Evolutionary conservation across 1,140 invertebrate genomes (phyloP), one percentile per base, ranked within the genome.

Genomic region (Temnothorax nylanderi): DNA sequence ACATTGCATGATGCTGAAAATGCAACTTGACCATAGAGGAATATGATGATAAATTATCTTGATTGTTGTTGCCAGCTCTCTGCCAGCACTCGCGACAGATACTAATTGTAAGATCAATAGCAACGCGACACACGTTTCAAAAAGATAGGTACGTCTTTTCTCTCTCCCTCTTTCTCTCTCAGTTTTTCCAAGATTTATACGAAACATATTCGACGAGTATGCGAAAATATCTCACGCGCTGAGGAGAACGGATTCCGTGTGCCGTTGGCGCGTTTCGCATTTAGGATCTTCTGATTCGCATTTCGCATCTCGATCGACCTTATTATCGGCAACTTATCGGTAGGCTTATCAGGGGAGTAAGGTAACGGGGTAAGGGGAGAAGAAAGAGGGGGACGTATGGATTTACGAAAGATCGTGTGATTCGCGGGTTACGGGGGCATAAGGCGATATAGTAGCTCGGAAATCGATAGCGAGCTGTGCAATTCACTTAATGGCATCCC

Each of bases 401-500:
- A 84, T 86, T 84, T 72, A 60, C 84, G 69, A 88, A 84, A 85
- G 89, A 90, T 91, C 84, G 71, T 16, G 65, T 64, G 75, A 26
- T 34, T 90, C 89, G 69, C 89, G 13, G 26, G 34, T 1, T 85
- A 56, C 60, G 37, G 58, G 21, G 58, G 21, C 71, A 84, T 69
- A 76, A 84, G 82, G 51, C 64, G 69, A 37, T 21, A 21, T 54
- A 49, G 34, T 54, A 49, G 34, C 54, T 67, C 60, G 41, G 80
- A 88, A 90, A 91, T 91, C 90, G 89, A 91, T 91, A 91, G 34
- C 41, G 82, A 58, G 10, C 87, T 56, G 87, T 86, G 84, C 89
- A 91, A 91, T 91, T 80, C 87, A 88, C 89, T 87, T 91, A 91
- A 91, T 84, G 78, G 89, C 84, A 88, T 91, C 90, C 41, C 60